phyloP scores from a whole-genome alignment of 64 coral and sea anemone genomes.

The Cladopsammia gracilis region DNA sequence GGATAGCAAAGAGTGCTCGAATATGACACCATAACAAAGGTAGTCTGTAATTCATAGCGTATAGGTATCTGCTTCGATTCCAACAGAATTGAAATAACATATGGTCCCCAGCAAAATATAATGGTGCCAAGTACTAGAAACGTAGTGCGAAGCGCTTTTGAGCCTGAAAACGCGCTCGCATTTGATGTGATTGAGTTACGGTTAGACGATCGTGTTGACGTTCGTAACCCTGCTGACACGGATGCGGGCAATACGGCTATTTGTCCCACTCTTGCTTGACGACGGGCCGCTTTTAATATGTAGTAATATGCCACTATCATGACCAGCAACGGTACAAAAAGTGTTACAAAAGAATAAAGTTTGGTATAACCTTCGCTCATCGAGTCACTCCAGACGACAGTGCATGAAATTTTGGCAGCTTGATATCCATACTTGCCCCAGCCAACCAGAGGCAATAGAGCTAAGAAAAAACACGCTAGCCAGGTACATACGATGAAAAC shows the following conservation, averaged over 20 bases:
- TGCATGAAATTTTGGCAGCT: slow-evolving; percentile 76
- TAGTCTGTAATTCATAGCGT: slow-evolving; percentile 62
- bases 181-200: slow-evolving; percentile 77
- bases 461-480: slow-evolving; percentile 81
- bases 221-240: neutral
- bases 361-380: slow-evolving; percentile 90
- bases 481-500: slow-evolving; percentile 74
- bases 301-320: slow-evolving; percentile 88
- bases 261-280: slow-evolving; percentile 85
- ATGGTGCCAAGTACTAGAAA: slow-evolving; percentile 79
- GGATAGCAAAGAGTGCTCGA: slow-evolving; percentile 71
- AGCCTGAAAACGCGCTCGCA: slow-evolving; percentile 70
- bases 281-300: slow-evolving; percentile 86
- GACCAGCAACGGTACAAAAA: slow-evolving; percentile 73
- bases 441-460: slow-evolving; percentile 82
- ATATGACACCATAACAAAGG: slow-evolving; percentile 66
- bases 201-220: neutral
- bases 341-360: slow-evolving; percentile 60
- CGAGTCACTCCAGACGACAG: slow-evolving; percentile 83
- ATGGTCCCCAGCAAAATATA: slow-evolving; percentile 83
- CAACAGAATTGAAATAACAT: slow-evolving; percentile 76
- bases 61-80: slow-evolving; percentile 70
- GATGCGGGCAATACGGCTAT: slow-evolving; percentile 68
- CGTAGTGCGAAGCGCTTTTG: slow-evolving; percentile 86
- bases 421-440: slow-evolving; percentile 97